phyloP scores from a whole-genome alignment of 2,113 vertebrate species.

The Craseonycteris thonglongyai region DNA sequence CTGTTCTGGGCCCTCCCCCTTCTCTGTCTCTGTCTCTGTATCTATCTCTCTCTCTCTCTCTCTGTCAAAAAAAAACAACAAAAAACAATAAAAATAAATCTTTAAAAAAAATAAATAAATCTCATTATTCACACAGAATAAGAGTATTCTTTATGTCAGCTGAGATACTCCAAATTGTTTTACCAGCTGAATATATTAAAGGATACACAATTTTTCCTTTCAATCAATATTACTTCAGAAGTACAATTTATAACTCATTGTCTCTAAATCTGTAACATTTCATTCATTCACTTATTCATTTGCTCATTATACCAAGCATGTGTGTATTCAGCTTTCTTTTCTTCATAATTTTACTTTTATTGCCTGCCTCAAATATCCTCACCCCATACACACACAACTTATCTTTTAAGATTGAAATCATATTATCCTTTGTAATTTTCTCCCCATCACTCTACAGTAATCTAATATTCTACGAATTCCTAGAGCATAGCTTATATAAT shows the following conservation, averaged over 20 bases:
- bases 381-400: background rate
- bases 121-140: background rate
- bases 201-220: background rate
- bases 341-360: background rate
- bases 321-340: background rate
- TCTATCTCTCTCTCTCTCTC: no score
- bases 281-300: background rate
- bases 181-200: background rate
- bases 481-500: background rate
- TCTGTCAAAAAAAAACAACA: no score
- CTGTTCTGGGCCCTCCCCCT: no score
- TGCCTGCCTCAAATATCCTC: background rate
- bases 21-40: no score
- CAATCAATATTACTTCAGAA: background rate
- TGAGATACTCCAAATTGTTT: background rate
- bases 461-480: background rate
- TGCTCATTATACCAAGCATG: background rate
- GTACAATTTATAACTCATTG: background rate
- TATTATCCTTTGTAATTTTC: background rate
- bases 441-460: background rate
- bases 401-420: background rate
- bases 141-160: background rate
- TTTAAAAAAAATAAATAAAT: no score
- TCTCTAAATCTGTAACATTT: background rate
- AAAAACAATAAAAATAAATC: no score